These are phyloP conservation scores for Pempheris klunzingeri DNA, from an alignment of 2,797 vertebrate genomes.

Conservation along the genomic window DNA sequence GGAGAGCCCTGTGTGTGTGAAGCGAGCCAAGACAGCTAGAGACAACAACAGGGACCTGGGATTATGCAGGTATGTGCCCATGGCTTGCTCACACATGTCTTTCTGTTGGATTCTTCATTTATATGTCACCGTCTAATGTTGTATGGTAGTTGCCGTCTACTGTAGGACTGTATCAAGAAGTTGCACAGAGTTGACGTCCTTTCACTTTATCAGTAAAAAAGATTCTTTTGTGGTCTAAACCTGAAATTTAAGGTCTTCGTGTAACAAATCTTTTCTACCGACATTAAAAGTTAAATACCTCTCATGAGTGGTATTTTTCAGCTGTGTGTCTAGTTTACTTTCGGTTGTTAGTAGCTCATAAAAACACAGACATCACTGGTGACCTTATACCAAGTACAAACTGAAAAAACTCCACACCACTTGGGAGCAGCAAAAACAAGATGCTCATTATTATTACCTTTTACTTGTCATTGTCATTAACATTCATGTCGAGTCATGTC, in stretches of 20 bases:
- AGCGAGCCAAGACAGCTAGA: slow-evolving; percentile 91
- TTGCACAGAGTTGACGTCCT: slow-evolving; percentile 1
- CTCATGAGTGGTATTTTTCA: not conserved
- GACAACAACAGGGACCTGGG: slow-evolving; percentile 95
- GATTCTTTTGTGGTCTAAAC: not conserved
- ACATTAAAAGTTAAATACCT: not conserved
- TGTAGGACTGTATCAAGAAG: not conserved
- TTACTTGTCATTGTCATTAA: not conserved
- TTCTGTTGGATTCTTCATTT: slow-evolving; percentile 19
- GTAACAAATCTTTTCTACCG: not conserved
- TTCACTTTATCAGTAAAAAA: not conserved
- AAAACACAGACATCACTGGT: not conserved
- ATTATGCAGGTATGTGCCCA: slow-evolving; percentile 91
- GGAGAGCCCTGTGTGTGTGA: slow-evolving; percentile 89
- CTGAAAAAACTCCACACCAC: not conserved
- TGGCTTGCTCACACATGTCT: slow-evolving; percentile 43
- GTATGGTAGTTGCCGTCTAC: not conserved
- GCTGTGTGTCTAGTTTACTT: not conserved
- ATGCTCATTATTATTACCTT: not conserved
- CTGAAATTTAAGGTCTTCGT: not conserved
- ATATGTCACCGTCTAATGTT: not conserved
- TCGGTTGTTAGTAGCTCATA: not conserved
- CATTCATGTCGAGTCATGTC: not conserved
- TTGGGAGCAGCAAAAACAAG: slow-evolving; percentile 13
- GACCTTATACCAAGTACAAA: not conserved